Percentiles rank a stretch among this genome's conserved stretches.
phyloP scores from a whole-genome alignment of 2,113 vertebrate species.

The Halichoeres trimaculatus region DNA sequence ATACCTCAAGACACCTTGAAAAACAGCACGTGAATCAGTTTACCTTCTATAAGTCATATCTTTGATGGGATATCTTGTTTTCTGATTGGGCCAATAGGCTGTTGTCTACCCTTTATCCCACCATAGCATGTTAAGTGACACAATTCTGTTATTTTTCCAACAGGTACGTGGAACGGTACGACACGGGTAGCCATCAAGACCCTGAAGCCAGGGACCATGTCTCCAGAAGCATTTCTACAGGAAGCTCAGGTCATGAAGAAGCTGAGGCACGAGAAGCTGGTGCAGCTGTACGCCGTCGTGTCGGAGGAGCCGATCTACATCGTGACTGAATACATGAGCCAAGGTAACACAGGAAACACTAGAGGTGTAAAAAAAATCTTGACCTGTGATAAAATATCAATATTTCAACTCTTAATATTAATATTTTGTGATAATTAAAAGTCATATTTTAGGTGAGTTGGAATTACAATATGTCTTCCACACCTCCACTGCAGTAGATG shows the following conservation, averaged over 20 bases:
- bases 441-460: too few relatives aligned
- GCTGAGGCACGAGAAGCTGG: conserved; percentile 94
- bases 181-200: conserved; percentile 97
- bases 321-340: conserved; percentile 96
- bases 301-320: conserved; percentile 98
- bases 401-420: too few relatives aligned
- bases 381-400: too few relatives aligned
- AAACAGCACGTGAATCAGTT: not conserved
- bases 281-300: conserved; percentile 95
- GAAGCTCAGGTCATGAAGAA: conserved; percentile 99
- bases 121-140: not conserved
- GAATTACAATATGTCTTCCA: too few relatives aligned
- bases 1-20: not conserved
- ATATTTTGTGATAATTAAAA: too few relatives aligned
- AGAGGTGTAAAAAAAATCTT: too few relatives aligned
- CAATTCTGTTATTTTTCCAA: not conserved
- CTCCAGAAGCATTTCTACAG: conserved; percentile 95
- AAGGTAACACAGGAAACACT: conserved; percentile 83
- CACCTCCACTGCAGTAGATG: too few relatives aligned
- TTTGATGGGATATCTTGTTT: too few relatives aligned
- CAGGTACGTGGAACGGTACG: conserved; percentile 96
- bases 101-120: too few relatives aligned
- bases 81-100: too few relatives aligned
- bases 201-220: conserved; percentile 96
- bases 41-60: too few relatives aligned